A percentile compares a stretch with the other conserved stretches of the same genome.
These are phyloP conservation scores for Stenotaenia linearis DNA, from an alignment of 2,888 invertebrate species.

Conservation along the genomic window DNA sequence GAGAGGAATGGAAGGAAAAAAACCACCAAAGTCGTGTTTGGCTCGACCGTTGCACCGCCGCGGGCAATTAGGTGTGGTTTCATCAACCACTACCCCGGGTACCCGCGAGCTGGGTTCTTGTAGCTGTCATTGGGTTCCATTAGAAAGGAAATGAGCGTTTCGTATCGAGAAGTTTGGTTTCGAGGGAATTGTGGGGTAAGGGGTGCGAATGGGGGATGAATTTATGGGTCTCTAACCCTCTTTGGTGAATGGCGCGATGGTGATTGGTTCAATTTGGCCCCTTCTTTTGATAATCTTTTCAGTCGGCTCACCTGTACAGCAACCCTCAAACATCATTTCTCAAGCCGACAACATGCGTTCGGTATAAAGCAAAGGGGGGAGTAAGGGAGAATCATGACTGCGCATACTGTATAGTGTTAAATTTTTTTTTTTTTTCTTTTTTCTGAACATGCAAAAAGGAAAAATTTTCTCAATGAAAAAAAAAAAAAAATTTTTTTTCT, in stretches of 20 bases:
- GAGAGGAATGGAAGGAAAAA: background rate
- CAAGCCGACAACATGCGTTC: conserved; percentile 4
- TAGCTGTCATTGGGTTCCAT: background rate
- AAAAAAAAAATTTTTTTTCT: no score
- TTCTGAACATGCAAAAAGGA: no score
- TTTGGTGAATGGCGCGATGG: background rate
- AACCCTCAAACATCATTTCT: conserved; percentile 13
- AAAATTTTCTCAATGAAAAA: no score
- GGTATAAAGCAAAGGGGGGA: background rate
- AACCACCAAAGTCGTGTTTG: background rate
- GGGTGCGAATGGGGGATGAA: background rate
- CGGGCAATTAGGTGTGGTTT: background rate
- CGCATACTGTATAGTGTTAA: background rate
- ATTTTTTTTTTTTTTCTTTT: background rate
- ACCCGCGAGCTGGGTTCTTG: background rate
- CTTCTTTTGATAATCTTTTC: background rate
- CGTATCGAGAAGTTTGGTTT: background rate
- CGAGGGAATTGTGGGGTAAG: background rate
- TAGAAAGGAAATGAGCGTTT: background rate
- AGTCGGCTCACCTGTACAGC: background rate
- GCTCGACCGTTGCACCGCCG: background rate
- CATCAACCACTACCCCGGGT: background rate
- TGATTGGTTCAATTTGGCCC: background rate
- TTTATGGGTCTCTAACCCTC: background rate
- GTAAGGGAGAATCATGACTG: background rate